Percentiles rank a stretch among this genome's conserved stretches.
Conservation (phyloP, 2,113 vertebrate species). For the Carassius gibelio region DNA sequence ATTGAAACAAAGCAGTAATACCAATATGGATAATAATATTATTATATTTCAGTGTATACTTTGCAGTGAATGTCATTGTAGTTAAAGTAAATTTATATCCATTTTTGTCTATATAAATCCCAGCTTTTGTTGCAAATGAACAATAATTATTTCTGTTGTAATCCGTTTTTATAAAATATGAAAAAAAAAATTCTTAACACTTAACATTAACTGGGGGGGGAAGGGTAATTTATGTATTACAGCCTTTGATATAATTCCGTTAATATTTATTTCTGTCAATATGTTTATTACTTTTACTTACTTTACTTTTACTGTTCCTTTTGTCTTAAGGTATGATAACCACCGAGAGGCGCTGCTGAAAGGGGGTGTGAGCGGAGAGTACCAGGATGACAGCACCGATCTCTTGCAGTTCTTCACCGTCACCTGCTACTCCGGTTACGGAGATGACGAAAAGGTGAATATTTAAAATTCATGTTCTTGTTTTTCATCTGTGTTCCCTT, state of each 20-base stretch:
- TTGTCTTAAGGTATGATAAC: slow-evolving; percentile 88
- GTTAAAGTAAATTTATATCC: neutral
- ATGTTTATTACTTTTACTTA: neutral
- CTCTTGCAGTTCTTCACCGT: slow-evolving; percentile 91
- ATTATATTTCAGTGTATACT: neutral
- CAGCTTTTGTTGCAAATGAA: neutral
- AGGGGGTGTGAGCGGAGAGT: slow-evolving; percentile 87
- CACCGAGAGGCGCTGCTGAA: slow-evolving; percentile 92
- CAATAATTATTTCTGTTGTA: neutral
- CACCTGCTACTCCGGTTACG: slow-evolving; percentile 91
- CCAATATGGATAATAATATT: neutral
- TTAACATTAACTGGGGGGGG: no score
- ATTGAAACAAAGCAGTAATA: neutral
- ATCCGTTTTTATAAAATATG: no score
- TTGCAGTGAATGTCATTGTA: neutral
- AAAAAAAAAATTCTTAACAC: neutral
- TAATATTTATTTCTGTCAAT: neutral
- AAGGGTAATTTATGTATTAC: no score
- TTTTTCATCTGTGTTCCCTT: no score
- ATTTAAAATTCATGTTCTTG: neutral
- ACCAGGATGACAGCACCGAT: slow-evolving; percentile 90
- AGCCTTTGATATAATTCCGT: neutral
- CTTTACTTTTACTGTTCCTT: no score
- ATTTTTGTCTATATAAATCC: neutral
- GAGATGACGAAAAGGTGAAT: slow-evolving; percentile 88